Evolutionary conservation across 2,113 vertebrate genomes (phyloP).

Genomic region (Corythornis madagascariensis): DNA sequence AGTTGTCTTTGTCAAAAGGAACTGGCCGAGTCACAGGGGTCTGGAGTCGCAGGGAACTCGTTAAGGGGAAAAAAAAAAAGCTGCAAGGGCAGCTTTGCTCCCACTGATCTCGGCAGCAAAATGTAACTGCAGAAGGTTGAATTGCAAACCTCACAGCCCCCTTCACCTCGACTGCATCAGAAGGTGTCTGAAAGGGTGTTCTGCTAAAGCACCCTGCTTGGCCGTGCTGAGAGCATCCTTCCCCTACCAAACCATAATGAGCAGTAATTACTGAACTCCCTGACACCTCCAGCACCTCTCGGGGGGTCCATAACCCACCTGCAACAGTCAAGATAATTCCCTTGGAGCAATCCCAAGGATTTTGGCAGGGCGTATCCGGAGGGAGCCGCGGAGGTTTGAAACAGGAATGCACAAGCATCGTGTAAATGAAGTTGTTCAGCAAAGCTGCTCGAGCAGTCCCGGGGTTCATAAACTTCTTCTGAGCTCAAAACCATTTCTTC

Average conservation of each 20-base stretch:
- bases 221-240: background rate
- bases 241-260: background rate
- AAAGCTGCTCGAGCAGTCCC: background rate
- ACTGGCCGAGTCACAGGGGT: background rate
- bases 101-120: background rate
- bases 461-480: background rate
- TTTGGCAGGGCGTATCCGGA: conserved; percentile 2
- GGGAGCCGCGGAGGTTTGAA: background rate
- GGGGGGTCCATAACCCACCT: conserved; percentile 39
- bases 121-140: background rate
- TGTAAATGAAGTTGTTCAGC: background rate
- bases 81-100: background rate
- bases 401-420: background rate
- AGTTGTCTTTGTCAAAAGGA: conserved; percentile 11
- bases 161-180: background rate
- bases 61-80: background rate
- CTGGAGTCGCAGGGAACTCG: background rate
- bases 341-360: conserved; percentile 10
- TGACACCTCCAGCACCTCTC: conserved; percentile 4
- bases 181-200: background rate
- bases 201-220: background rate
- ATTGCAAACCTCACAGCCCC: background rate
- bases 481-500: background rate
- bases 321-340: conserved; percentile 9
- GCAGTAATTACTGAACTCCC: conserved; percentile 28